A percentile compares a stretch with the other conserved stretches of the same genome.
Conservation (phyloP, 2,888 invertebrate species). For the Latheticus oryzae region DNA sequence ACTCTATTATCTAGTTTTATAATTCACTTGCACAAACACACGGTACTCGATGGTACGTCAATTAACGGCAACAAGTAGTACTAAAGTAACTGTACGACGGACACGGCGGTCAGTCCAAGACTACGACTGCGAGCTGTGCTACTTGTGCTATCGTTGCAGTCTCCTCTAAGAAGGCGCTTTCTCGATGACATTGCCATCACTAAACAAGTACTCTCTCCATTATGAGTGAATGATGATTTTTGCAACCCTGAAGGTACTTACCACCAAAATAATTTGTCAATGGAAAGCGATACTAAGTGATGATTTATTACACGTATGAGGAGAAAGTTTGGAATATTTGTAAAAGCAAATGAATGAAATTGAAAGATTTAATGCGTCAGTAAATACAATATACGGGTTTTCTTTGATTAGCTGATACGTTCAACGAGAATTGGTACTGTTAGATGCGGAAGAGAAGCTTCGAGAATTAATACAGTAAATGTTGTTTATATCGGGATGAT, state of each 20-base stretch:
- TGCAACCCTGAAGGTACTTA: slow-evolving; percentile 21
- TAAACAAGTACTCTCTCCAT: slow-evolving; percentile 23
- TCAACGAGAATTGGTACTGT: too few relatives aligned
- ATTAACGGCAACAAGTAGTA: slow-evolving; percentile 39
- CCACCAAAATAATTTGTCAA: slow-evolving; percentile 13
- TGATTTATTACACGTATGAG: slow-evolving; percentile 10
- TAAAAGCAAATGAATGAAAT: too few relatives aligned
- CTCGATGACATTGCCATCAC: slow-evolving; percentile 54
- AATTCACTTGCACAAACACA: slow-evolving; percentile 13
- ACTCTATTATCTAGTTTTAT: too few relatives aligned
- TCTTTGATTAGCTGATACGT: too few relatives aligned
- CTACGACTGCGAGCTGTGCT: slow-evolving; percentile 47
- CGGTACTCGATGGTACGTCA: slow-evolving; percentile 16
- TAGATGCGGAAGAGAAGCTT: too few relatives aligned
- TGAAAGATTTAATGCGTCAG: too few relatives aligned
- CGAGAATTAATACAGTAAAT: too few relatives aligned
- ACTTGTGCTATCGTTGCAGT: slow-evolving; percentile 57
- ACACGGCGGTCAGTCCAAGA: slow-evolving; percentile 41
- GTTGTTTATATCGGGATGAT: too few relatives aligned
- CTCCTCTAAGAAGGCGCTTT: slow-evolving; percentile 53
- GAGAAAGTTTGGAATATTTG: too few relatives aligned
- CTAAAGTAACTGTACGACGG: slow-evolving; percentile 39
- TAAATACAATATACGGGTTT: not conserved
- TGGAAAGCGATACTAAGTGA: slow-evolving; percentile 13
- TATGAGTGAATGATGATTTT: slow-evolving; percentile 17